phyloP scores from a whole-genome alignment of 2,888 invertebrate genomes.

The Dendrolimus houi region DNA sequence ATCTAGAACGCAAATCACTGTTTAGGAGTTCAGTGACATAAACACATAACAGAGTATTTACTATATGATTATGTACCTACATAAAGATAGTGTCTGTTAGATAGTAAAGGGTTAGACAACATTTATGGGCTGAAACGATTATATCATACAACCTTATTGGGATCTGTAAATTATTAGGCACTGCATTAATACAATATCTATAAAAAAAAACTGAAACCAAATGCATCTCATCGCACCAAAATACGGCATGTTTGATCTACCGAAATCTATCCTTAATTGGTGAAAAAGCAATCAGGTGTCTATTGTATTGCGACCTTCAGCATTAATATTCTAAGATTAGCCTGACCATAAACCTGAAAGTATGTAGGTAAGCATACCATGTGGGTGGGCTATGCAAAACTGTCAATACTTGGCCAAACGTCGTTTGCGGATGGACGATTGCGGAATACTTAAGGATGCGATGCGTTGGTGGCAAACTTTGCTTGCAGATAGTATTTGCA shows the following conservation, averaged over 20 bases:
- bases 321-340: constrained; percentile 53
- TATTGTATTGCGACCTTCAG: constrained; percentile 47
- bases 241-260: constrained; percentile 14
- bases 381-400: constrained; percentile 52
- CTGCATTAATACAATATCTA: too few relatives aligned
- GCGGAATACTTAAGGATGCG: constrained; percentile 41
- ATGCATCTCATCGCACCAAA: constrained; percentile 6
- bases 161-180: too few relatives aligned
- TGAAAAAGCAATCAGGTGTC: constrained; percentile 52
- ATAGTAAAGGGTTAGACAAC: too few relatives aligned
- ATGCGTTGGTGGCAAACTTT: constrained; percentile 2
- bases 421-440: constrained; percentile 21
- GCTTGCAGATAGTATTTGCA: not conserved
- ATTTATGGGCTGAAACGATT: too few relatives aligned
- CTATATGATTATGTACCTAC: too few relatives aligned
- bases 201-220: constrained; percentile 1
- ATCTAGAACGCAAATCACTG: too few relatives aligned
- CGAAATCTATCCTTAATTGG: constrained; percentile 29
- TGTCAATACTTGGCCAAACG: constrained; percentile 37
- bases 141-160: too few relatives aligned
- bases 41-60: too few relatives aligned
- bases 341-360: constrained; percentile 34
- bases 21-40: too few relatives aligned
- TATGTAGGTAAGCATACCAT: constrained; percentile 33
- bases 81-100: too few relatives aligned